Conservation (phyloP, 23 tunicate species). For the Styela plicata region DNA sequence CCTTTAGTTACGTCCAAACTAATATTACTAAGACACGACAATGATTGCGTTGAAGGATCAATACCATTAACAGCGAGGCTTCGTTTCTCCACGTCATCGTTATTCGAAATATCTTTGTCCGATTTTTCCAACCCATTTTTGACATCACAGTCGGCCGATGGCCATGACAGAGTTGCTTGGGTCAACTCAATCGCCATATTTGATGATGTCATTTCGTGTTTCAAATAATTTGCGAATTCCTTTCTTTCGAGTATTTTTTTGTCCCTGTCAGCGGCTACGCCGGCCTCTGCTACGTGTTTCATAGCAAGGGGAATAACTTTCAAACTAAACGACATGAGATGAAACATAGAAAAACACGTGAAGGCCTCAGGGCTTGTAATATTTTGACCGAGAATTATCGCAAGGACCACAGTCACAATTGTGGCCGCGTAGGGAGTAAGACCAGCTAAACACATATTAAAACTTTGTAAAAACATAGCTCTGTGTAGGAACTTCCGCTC, state of each 20-base stretch:
- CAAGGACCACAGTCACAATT: conserved; percentile 38
- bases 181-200: conserved; percentile 42
- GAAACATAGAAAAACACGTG: conserved; percentile 64
- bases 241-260: conserved; percentile 31
- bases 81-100: neutral
- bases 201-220: neutral
- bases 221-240: conserved; percentile 38
- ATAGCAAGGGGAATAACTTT: conserved; percentile 66
- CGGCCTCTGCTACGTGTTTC: conserved; percentile 57
- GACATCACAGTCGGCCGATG: neutral
- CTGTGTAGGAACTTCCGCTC: conserved; percentile 29
- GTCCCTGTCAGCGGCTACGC: conserved; percentile 39
- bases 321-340: conserved; percentile 60
- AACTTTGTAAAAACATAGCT: conserved; percentile 41
- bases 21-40: conserved; percentile 19
- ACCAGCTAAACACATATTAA: conserved; percentile 57
- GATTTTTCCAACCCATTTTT: neutral
- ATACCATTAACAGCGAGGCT: neutral
- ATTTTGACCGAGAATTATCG: conserved; percentile 40
- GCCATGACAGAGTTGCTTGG: conserved; percentile 63
- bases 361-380: conserved; percentile 52
- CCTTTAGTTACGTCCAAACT: conserved; percentile 42
- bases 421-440: conserved; percentile 65
- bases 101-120: neutral
- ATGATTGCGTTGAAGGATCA: neutral